These are phyloP conservation scores for Onychostruthus taczanowskii DNA, from an alignment of 2,113 vertebrate genomes.

Conservation along the genomic window DNA sequence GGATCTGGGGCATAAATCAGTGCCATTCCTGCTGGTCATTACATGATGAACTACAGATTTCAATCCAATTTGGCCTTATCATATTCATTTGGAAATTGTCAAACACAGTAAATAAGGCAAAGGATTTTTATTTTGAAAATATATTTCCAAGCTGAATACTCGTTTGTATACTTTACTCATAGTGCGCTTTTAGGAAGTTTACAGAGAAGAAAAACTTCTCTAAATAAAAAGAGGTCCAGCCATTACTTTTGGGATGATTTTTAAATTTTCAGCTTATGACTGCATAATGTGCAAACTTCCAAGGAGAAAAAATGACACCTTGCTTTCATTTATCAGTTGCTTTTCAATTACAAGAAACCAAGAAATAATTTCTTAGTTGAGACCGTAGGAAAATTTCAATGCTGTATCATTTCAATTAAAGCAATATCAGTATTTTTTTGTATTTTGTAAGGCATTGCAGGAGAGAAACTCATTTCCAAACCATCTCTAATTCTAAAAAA, in stretches of 20 bases:
- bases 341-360: not conserved
- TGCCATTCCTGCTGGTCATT: not conserved
- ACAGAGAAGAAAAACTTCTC: not conserved
- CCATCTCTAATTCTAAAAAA: not conserved
- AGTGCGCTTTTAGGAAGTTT: not conserved
- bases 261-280: not conserved
- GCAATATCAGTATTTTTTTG: not conserved
- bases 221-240: not conserved
- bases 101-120: not conserved
- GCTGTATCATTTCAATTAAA: not conserved
- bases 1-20: not conserved
- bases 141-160: not conserved
- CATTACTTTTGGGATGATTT: not conserved
- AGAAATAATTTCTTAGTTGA: not conserved
- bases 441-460: not conserved
- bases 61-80: not conserved
- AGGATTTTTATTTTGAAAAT: not conserved
- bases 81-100: not conserved
- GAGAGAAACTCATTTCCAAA: not conserved
- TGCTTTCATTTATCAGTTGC: not conserved
- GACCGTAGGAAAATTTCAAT: not conserved
- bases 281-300: not conserved
- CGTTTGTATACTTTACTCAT: not conserved
- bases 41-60: not conserved
- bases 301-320: not conserved